Percentiles rank a stretch among this genome's conserved stretches.
Conservation (phyloP, 2,888 invertebrate genomes). For the Electrophaes corylata region DNA sequence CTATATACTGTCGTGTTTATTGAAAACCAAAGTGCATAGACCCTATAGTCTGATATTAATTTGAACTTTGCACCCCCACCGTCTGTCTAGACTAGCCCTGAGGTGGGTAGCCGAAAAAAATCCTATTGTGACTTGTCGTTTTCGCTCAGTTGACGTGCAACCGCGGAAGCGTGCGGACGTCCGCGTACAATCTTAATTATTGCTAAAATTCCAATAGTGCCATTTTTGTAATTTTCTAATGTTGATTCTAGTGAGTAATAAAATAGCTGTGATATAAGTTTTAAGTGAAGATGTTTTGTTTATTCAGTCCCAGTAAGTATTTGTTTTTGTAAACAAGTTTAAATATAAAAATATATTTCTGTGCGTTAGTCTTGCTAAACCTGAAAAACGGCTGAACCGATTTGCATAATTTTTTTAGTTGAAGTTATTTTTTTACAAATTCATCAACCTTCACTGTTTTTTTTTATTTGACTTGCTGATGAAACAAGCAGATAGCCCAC, state of each 20-base stretch:
- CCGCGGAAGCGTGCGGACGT: slow-evolving; percentile 28
- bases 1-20: slow-evolving; percentile 5
- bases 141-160: slow-evolving; percentile 25
- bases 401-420: too few relatives aligned
- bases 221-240: slow-evolving; percentile 23
- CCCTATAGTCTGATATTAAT: slow-evolving; percentile 35
- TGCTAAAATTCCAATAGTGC: neutral
- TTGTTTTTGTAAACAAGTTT: slow-evolving; percentile 1
- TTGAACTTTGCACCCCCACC: slow-evolving; percentile 28
- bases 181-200: neutral
- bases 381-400: too few relatives aligned
- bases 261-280: slow-evolving; percentile 36
- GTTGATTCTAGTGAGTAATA: slow-evolving; percentile 9
- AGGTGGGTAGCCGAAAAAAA: slow-evolving; percentile 33
- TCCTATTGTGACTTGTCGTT: slow-evolving; percentile 28
- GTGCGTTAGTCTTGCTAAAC: too few relatives aligned
- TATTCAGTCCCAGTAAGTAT: slow-evolving; percentile 44
- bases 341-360: too few relatives aligned
- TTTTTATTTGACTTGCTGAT: too few relatives aligned
- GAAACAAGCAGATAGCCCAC: too few relatives aligned
- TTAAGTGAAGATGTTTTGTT: slow-evolving; percentile 42
- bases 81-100: slow-evolving; percentile 33
- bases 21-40: slow-evolving; percentile 38
- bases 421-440: too few relatives aligned
- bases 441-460: too few relatives aligned